Evolutionary conservation across 1,140 invertebrate genomes (phyloP), one percentile per base, ranked within the genome.

Genomic region (Cotesia chilonis): DNA sequence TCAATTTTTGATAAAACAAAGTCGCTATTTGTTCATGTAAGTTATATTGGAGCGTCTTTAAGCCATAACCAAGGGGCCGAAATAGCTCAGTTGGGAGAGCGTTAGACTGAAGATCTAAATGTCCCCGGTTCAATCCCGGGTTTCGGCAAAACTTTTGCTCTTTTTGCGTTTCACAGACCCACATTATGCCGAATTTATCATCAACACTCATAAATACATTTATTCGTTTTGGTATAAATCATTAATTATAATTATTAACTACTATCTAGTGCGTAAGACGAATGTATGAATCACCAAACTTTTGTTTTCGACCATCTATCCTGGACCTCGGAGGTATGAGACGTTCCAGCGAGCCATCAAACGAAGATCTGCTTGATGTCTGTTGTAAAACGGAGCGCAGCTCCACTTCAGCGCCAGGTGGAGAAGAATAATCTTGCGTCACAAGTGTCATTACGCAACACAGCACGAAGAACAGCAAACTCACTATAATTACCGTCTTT

Each of bases 21-120:
- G 7, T 47, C 5, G 28, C 10, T 47, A 10, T 47, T 47, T 47
- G 6, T 2, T 47, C 10, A 10, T 47, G 6, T 47, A 2, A 10
- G 6, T 47, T 47, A 47, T 7, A 10, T 47, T 9, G 5, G 10
- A 10, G 41, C 41, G 41, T 47, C 6, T 47, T 47, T 47, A 9
- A 47, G 41, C 41, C 7, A 2, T 10, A 7, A 47, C 7, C 5
- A 47, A 6, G 54, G 2, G 3, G 85, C 85, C 86, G 85, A 88
- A 87, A 87, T 88, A 88, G 85, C 85, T 88, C 85, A 88, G 86
- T 87, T 88, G 85, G 86, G 85, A 87, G 85, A 87, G 84, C 85
- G 85, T 88, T 87, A 87, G 86, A 87, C 85, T 87, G 86, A 87
- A 87, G 86, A 87, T 87, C 85, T 87, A 87, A 87, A 87, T 85